These are phyloP conservation scores for Sesia bembeciformis DNA, from an alignment of 2,888 invertebrate genomes.

Conservation along the genomic window DNA sequence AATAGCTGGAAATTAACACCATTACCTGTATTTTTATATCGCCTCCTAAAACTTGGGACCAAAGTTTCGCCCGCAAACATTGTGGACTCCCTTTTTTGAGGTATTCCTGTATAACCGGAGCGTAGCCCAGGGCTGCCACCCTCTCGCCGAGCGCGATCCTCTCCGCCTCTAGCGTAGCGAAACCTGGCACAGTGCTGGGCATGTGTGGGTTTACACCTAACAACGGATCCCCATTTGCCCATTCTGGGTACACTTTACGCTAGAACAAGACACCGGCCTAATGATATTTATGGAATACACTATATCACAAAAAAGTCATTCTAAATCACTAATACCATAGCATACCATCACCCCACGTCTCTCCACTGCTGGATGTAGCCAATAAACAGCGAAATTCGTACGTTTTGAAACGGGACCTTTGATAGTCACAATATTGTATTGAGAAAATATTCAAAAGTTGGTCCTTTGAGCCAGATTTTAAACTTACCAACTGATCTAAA, in stretches of 20 bases:
- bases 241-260: constrained; percentile 81
- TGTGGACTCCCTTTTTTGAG: constrained; percentile 90
- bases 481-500: constrained; percentile 84
- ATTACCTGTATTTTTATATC: constrained; percentile 79
- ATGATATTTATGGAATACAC: not conserved
- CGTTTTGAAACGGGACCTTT: no score
- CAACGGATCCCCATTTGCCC: constrained; percentile 85
- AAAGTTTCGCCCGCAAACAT: constrained; percentile 84
- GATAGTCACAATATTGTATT: not conserved
- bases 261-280: constrained; percentile 27
- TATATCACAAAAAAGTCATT: no score
- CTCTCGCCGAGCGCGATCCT: constrained; percentile 83
- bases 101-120: constrained; percentile 92
- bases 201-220: constrained; percentile 80
- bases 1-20: not conserved
- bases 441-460: not conserved
- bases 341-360: no score
- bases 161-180: constrained; percentile 78
- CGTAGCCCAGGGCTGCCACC: constrained; percentile 85
- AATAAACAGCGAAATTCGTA: no score
- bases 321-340: no score
- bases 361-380: no score
- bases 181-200: constrained; percentile 68
- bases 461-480: constrained; percentile 2
- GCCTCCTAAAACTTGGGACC: constrained; percentile 90